These are phyloP conservation scores for Salminus brasiliensis DNA, from an alignment of 2,113 vertebrate genomes.

Conservation along the genomic window DNA sequence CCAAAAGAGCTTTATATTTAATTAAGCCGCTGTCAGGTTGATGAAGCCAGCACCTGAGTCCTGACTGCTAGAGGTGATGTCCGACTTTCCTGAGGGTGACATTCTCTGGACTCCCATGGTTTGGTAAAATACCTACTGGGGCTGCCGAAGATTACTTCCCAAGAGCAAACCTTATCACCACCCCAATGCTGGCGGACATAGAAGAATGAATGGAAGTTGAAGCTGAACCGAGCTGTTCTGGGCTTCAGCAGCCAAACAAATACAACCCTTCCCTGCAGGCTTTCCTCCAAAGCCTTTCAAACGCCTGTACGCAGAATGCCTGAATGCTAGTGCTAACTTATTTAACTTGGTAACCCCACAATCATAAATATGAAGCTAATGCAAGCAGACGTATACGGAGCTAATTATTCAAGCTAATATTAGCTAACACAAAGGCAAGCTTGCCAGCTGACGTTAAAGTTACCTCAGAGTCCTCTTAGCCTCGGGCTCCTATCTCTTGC, in stretches of 20 bases:
- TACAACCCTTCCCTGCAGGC: not conserved
- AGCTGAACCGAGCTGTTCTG: not conserved
- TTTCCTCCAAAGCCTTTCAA: not conserved
- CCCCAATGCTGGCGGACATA: not conserved
- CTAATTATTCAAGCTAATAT: too few relatives aligned
- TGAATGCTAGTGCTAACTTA: too few relatives aligned
- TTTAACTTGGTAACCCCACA: too few relatives aligned
- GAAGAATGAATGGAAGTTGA: not conserved
- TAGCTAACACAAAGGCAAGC: too few relatives aligned
- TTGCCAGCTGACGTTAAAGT: too few relatives aligned
- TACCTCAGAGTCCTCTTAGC: too few relatives aligned
- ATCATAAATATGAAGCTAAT: too few relatives aligned
- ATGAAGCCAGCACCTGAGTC: not conserved
- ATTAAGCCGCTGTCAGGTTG: constrained; percentile 19
- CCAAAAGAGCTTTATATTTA: constrained; percentile 11
- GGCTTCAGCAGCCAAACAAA: too few relatives aligned
- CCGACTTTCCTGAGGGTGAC: not conserved
- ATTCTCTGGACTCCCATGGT: not conserved
- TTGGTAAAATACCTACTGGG: not conserved
- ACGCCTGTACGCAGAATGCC: too few relatives aligned
- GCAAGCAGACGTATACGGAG: too few relatives aligned
- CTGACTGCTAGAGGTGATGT: not conserved
- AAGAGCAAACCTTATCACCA: not conserved
- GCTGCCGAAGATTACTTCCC: not conserved
- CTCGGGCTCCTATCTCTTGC: too few relatives aligned